Percentiles rank a stretch among this genome's conserved stretches.
Evolutionary conservation across 2,888 invertebrate genomes (phyloP).

Genomic region (Euplagia quadripunctaria): DNA sequence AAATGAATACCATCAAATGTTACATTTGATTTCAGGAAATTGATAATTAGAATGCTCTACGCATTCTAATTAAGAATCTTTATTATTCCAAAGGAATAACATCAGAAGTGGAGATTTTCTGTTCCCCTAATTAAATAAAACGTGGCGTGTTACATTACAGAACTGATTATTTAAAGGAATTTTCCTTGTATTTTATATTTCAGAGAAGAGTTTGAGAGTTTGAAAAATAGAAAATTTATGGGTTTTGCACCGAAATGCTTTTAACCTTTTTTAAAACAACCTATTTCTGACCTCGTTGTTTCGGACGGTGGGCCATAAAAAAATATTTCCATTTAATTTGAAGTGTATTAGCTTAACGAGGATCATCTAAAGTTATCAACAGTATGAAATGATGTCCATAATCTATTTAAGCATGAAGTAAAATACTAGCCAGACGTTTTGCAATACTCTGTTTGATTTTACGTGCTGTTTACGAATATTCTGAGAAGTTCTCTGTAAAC

Average conservation of each 20-base stretch:
- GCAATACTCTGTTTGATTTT: no score
- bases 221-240: not conserved
- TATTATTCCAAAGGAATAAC: constrained; percentile 4
- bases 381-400: no score
- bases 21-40: constrained; percentile 5
- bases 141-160: not conserved
- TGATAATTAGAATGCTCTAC: constrained; percentile 7
- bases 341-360: no score
- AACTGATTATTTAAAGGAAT: constrained; percentile 20
- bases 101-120: not conserved
- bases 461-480: no score
- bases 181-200: constrained; percentile 1
- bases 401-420: no score
- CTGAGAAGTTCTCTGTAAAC: no score
- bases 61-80: not conserved
- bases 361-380: no score
- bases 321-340: no score
- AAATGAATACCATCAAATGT: not conserved
- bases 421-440: no score
- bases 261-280: not conserved
- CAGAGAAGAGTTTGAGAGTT: not conserved
- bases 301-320: no score
- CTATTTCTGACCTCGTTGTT: no score
- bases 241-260: constrained; percentile 1
- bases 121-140: constrained; percentile 20